Conservation (phyloP, 2,797 vertebrate species). For the Eulemur mongoz region DNA sequence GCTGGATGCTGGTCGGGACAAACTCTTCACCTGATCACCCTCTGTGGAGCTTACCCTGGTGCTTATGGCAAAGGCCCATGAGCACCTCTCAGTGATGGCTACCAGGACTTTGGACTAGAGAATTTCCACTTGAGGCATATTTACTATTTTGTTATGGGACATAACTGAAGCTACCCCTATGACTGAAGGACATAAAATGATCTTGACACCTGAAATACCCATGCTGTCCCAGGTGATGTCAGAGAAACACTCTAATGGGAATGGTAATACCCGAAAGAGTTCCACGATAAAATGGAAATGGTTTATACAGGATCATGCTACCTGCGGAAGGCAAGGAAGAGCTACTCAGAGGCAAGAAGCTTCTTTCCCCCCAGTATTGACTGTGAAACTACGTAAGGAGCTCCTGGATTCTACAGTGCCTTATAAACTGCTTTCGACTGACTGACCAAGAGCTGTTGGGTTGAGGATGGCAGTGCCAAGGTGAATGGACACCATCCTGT, state of each 20-base stretch:
- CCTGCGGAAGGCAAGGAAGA: not conserved
- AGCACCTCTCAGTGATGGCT: too few species aligned
- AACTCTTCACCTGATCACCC: too few species aligned
- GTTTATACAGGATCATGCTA: not conserved
- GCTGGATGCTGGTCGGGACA: too few species aligned
- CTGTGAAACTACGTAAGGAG: not conserved
- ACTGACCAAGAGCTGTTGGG: not conserved
- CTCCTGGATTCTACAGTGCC: not conserved
- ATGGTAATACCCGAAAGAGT: not conserved
- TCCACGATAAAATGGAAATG: not conserved
- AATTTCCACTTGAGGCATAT: too few species aligned
- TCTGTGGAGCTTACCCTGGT: too few species aligned
- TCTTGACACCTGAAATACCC: not conserved
- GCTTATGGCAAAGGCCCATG: too few species aligned
- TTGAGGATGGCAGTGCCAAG: not conserved
- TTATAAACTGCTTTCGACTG: not conserved
- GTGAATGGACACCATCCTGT: not conserved
- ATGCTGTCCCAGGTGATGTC: not conserved
- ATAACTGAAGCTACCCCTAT: too few species aligned
- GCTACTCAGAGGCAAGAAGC: not conserved
- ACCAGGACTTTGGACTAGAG: too few species aligned
- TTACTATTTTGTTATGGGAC: too few species aligned
- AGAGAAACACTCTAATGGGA: not conserved
- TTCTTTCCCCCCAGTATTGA: not conserved
- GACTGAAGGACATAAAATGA: too few species aligned